Percentiles rank a stretch among this genome's conserved stretches.
Conservation (phyloP, 2,113 vertebrate genomes). For the Origma solitaria region DNA sequence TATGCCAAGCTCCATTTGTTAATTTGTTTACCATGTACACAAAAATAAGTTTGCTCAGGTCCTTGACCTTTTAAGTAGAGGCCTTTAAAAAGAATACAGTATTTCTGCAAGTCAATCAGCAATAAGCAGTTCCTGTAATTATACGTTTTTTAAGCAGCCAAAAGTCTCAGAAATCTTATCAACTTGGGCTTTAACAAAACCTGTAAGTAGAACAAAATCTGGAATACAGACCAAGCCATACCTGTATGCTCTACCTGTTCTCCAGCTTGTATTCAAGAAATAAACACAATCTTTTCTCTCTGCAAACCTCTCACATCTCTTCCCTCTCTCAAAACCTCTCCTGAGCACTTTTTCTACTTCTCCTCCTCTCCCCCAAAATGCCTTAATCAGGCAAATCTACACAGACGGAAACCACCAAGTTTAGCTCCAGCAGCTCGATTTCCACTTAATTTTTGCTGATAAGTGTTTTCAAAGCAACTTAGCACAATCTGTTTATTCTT, state of each 20-base stretch:
- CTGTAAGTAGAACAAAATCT: accelerated
- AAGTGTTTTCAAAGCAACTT: background rate
- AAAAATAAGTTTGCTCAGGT: conserved; percentile 23
- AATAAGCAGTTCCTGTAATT: background rate
- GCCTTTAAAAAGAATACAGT: background rate
- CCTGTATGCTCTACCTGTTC: too few species aligned
- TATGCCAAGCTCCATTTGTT: conserved; percentile 31
- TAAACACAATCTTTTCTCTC: background rate
- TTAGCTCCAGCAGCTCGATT: background rate
- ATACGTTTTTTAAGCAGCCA: accelerated
- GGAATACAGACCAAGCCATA: background rate
- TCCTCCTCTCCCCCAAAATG: background rate
- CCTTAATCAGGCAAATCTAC: background rate
- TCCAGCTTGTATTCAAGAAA: background rate
- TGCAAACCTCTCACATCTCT: background rate
- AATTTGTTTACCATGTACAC: conserved; percentile 35
- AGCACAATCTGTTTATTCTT: background rate
- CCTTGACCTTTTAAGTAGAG: conserved; percentile 27
- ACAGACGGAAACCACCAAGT: background rate
- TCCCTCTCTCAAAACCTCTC: background rate
- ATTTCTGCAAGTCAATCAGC: background rate
- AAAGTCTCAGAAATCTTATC: background rate
- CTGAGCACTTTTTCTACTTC: too few species aligned
- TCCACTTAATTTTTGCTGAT: background rate
- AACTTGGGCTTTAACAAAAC: background rate